Conservation (phyloP, 1,140 invertebrate genomes). For the Magallana ariakensis region DNA sequence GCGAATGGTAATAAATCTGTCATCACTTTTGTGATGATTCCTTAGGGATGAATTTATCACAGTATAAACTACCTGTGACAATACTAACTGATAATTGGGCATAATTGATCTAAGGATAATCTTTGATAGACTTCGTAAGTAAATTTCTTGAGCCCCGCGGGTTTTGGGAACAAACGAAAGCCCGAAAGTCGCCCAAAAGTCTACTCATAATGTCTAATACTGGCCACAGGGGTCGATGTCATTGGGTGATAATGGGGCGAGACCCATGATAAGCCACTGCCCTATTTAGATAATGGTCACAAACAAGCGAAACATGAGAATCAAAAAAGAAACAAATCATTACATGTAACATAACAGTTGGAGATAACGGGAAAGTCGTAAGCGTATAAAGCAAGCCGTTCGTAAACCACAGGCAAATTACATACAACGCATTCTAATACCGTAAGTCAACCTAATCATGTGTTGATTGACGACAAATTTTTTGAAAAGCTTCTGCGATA, state of each 20-base stretch:
- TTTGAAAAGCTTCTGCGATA: background rate
- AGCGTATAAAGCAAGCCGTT: background rate
- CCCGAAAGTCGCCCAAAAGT: slow-evolving; percentile 27
- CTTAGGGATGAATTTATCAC: background rate
- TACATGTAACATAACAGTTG: slow-evolving; percentile 1
- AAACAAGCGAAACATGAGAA: background rate
- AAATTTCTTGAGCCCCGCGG: slow-evolving; percentile 9
- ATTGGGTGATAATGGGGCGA: slow-evolving; percentile 26
- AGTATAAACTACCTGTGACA: background rate
- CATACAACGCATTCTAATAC: background rate
- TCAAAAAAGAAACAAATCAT: slow-evolving; percentile 27
- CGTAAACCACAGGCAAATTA: background rate
- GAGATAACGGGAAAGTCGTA: slow-evolving; percentile 15
- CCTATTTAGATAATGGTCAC: slow-evolving; percentile 30
- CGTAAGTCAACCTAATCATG: background rate
- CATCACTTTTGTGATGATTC: background rate
- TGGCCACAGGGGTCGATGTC: slow-evolving; percentile 24
- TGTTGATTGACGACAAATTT: background rate
- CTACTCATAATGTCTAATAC: slow-evolving; percentile 8
- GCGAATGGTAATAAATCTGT: slow-evolving; percentile 1
- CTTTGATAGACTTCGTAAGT: slow-evolving; percentile 20
- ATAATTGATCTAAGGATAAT: slow-evolving; percentile 18
- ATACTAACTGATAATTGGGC: slow-evolving; percentile 13
- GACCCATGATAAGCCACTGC: slow-evolving; percentile 26
- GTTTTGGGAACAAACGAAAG: slow-evolving; percentile 5